Percentiles rank a stretch among this genome's conserved stretches.
Evolutionary conservation across 2,113 vertebrate species (phyloP).

Genomic region (Chrysochloris asiatica): DNA sequence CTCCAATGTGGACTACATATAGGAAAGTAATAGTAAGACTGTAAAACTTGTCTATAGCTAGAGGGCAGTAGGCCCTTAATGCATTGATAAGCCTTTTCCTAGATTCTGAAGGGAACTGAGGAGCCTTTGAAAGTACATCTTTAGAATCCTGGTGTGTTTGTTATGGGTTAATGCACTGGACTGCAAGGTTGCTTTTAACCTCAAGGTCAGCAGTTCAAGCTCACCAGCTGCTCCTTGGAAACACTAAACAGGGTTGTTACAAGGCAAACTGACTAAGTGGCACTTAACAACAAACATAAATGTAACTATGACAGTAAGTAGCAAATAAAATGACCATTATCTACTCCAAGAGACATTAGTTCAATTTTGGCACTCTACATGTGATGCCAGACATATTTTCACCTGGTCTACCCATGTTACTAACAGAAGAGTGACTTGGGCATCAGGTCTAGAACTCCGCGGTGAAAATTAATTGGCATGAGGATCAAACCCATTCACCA

Average conservation of each 20-base stretch:
- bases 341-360: neutral
- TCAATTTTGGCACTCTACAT: neutral
- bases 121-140: neutral
- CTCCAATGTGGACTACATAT: neutral
- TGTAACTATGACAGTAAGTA: too few species aligned
- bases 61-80: neutral
- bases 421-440: neutral
- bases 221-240: too few species aligned
- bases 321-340: neutral
- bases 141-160: too few species aligned
- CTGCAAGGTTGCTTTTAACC: too few species aligned
- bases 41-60: neutral
- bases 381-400: neutral
- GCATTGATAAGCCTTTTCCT: neutral
- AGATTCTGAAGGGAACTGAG: neutral
- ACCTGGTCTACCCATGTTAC: neutral
- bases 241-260: too few species aligned
- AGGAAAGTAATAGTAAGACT: neutral
- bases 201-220: too few species aligned
- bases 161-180: too few species aligned
- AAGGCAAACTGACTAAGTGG: too few species aligned
- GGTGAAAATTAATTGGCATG: slow-evolving; percentile 4
- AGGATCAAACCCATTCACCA: neutral
- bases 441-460: neutral
- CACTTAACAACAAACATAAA: too few species aligned